These are phyloP conservation scores for Adineta ricciae DNA, from an alignment of 2,888 invertebrate genomes.

Conservation along the genomic window DNA sequence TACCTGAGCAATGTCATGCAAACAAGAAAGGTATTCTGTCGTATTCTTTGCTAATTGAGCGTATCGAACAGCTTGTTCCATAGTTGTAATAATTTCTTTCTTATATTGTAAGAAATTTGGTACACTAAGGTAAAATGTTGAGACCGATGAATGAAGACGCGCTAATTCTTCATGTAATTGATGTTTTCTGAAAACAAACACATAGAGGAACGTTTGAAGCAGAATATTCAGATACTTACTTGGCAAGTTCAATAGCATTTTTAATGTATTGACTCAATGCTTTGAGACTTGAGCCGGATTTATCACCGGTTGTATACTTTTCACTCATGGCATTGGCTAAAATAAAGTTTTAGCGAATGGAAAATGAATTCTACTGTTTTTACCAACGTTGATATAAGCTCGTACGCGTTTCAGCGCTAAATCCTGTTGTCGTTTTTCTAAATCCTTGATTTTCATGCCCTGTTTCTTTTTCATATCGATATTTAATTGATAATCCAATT, in stretches of 20 bases:
- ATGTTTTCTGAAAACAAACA: background rate
- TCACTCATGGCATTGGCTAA: slow-evolving; percentile 14
- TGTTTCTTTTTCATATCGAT: background rate
- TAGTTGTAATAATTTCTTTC: background rate
- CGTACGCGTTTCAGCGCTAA: slow-evolving; percentile 15
- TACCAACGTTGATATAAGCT: slow-evolving; percentile 16
- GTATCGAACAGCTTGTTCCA: background rate
- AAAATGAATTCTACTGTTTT: background rate
- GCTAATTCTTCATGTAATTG: background rate
- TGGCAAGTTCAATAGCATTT: background rate
- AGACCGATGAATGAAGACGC: background rate
- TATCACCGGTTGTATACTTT: slow-evolving; percentile 13
- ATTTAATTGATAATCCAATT: slow-evolving; percentile 6
- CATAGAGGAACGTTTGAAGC: background rate
- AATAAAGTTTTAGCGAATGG: background rate
- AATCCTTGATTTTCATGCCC: background rate
- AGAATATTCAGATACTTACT: background rate
- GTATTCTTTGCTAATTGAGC: background rate
- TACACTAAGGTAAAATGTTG: background rate
- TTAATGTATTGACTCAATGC: background rate
- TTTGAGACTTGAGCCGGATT: background rate
- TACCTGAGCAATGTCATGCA: background rate
- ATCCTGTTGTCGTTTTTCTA: slow-evolving; percentile 1
- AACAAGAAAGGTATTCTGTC: background rate
- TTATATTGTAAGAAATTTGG: slow-evolving; percentile 15